A percentile compares a stretch with the other conserved stretches of the same genome.
Evolutionary conservation across 2,113 vertebrate genomes (phyloP).

Genomic region (Orthonyx spaldingii): DNA sequence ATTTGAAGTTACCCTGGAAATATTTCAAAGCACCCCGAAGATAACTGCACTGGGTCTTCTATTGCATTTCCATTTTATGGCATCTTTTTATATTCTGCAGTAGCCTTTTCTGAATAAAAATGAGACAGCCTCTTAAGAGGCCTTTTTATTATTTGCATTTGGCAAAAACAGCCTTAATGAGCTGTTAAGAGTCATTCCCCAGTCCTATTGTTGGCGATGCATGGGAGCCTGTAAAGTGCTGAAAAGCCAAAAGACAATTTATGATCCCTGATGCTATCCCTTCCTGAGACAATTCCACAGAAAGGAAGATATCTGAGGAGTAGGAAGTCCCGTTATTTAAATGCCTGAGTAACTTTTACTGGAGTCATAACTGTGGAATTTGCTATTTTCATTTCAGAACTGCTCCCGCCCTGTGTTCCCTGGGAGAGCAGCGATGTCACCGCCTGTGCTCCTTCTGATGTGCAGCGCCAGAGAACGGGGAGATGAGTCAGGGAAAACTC

Average conservation of each 20-base stretch:
- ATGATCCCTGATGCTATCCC: conserved; percentile 63
- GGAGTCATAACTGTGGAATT: conserved; percentile 34
- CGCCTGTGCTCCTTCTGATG: not conserved
- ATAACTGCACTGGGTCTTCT: not conserved
- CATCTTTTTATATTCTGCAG: conserved; percentile 72
- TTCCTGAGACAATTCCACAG: conserved; percentile 65
- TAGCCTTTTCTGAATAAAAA: conserved; percentile 73
- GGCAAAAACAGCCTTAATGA: conserved; percentile 76
- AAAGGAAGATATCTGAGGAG: conserved; percentile 53
- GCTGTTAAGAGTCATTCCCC: conserved; percentile 72
- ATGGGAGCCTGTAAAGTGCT: conserved; percentile 70
- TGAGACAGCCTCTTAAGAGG: conserved; percentile 66
- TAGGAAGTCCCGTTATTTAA: conserved; percentile 55
- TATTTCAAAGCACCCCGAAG: conserved; percentile 42
- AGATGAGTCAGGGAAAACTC: conserved; percentile 3
- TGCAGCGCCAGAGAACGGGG: not conserved
- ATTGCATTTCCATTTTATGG: conserved; percentile 71
- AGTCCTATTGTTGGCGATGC: conserved; percentile 65
- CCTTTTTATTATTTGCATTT: conserved; percentile 76
- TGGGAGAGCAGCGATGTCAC: not conserved
- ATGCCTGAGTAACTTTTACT: conserved; percentile 1
- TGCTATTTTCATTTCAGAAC: not conserved
- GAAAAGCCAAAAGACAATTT: conserved; percentile 74
- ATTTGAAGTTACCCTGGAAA: not conserved
- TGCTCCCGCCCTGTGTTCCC: not conserved